Evolutionary conservation across 2,797 vertebrate species (phyloP).

Genomic region (Fistularia tabacaria): DNA sequence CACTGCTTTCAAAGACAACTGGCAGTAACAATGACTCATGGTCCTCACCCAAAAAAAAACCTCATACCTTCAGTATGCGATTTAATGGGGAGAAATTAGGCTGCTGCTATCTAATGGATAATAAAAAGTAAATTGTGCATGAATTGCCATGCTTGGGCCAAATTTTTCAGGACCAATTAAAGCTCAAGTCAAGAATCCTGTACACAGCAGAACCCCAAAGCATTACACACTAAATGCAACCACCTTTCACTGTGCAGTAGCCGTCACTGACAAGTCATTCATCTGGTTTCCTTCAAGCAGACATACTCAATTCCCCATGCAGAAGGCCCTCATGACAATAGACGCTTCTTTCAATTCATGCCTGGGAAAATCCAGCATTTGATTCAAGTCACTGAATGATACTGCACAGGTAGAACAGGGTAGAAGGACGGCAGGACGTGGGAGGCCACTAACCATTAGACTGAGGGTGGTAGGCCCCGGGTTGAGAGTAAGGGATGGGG

Average conservation of each 20-base stretch:
- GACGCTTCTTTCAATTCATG: background rate
- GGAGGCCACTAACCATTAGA: conserved; percentile 86
- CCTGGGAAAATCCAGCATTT: background rate
- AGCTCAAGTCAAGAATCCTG: too few species aligned
- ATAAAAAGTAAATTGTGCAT: too few species aligned
- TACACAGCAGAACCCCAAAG: too few species aligned
- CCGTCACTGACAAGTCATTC: conserved; percentile 23
- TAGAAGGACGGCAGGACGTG: conserved; percentile 28
- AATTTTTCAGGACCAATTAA: too few species aligned
- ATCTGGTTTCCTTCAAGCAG: background rate
- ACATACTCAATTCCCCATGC: background rate
- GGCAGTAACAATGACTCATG: too few species aligned
- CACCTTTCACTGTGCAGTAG: conserved; percentile 40
- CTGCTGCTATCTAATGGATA: too few species aligned
- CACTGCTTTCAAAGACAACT: too few species aligned
- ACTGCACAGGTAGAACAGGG: conserved; percentile 36
- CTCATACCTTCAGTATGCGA: too few species aligned
- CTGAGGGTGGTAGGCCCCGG: conserved; percentile 89
- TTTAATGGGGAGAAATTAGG: too few species aligned
- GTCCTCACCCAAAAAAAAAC: background rate
- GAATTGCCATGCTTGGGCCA: too few species aligned
- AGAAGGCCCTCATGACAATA: conserved; percentile 3
- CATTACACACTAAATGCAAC: conserved; percentile 43
- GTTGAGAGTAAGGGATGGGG: conserved; percentile 87
- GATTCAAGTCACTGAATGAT: conserved; percentile 20